Evolutionary conservation across 2,797 vertebrate genomes (phyloP), one percentile per base, ranked within the genome.

Genomic region (Crax fasciolata): DNA sequence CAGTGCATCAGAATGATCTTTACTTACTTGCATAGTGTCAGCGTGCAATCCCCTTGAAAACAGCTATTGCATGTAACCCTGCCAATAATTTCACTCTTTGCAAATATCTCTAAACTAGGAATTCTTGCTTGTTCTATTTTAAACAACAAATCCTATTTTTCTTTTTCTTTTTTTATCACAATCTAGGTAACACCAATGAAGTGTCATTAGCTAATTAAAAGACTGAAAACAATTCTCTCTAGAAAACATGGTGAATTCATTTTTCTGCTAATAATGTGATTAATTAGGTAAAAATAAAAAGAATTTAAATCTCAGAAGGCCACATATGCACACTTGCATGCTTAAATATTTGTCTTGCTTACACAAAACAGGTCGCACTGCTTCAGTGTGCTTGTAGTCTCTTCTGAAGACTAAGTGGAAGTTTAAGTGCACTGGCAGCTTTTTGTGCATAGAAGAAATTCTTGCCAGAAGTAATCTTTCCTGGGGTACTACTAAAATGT

Each of bases 321-420:
- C 3, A n/a, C 27, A 20, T 6, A 18, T 19, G 1, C 38, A 30
- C 12, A 24, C 16, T 23, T 6, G 41, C 1, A 2, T 8, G 20
- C 23, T 67, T 58, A 48, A 51, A 27, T 63, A 27, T 41, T 63
- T 76, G 7, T 19, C 11, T 43, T 71, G 16, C 17, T 63, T 68
- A 32, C 13, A 30, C 4, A 19, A 72, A 82, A 9, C 12, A 54
- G 6, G 4, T 72, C 55, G 57, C 27, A 21, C 12, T 48, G 14
- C 4, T 59, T 27, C n/a, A 68, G 20, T 57, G 2, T 63, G 30
- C 10, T n/a, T n/a, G 4, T 9, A 35, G 9, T 25, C 17, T 61
- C 10, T 38, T 63, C 84, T 49, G 35, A 68, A 82, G 21, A 3
- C 15, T 78, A 32, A 48, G 11, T 4, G 71, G 15, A 63, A 58